Conservation (phyloP, 2,888 invertebrate species). For the Phalera bucephala region DNA sequence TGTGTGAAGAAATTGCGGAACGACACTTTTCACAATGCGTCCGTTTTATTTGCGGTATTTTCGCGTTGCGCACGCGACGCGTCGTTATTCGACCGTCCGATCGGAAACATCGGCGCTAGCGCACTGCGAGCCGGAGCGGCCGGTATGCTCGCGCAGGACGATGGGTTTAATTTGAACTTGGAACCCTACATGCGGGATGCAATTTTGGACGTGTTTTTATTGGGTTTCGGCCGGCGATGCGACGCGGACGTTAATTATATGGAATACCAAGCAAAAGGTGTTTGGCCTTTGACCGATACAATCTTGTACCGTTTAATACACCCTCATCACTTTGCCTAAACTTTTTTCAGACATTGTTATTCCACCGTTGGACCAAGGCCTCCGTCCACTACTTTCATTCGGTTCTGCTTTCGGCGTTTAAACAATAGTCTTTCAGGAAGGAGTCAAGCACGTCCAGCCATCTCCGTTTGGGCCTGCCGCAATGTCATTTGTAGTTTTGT, state of each 20-base stretch:
- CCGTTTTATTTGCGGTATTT: constrained; percentile 42
- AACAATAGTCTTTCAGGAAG: too few relatives aligned
- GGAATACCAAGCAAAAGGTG: constrained; percentile 52
- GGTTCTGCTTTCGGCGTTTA: too few relatives aligned
- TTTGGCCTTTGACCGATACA: constrained; percentile 44
- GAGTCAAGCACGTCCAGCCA: too few relatives aligned
- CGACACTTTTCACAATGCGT: constrained; percentile 30
- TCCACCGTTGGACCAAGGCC: too few relatives aligned
- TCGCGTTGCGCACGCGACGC: constrained; percentile 49
- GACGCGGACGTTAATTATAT: constrained; percentile 54
- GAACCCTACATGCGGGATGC: constrained; percentile 58
- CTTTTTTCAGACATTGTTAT: too few relatives aligned
- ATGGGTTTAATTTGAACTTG: constrained; percentile 68
- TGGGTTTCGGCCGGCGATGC: constrained; percentile 49
- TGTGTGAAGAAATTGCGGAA: constrained; percentile 28
- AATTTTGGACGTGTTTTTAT: constrained; percentile 62
- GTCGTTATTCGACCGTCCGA: constrained; percentile 62
- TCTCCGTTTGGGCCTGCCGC: too few relatives aligned
- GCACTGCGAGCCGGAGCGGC: constrained; percentile 51
- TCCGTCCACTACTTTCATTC: too few relatives aligned
- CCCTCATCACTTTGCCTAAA: too few relatives aligned
- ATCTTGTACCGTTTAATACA: too few relatives aligned
- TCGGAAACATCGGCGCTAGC: constrained; percentile 64
- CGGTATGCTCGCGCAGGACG: constrained; percentile 37
- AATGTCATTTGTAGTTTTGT: too few relatives aligned